Conservation (phyloP, 2,888 invertebrate genomes). For the Coecobrya sp. region DNA sequence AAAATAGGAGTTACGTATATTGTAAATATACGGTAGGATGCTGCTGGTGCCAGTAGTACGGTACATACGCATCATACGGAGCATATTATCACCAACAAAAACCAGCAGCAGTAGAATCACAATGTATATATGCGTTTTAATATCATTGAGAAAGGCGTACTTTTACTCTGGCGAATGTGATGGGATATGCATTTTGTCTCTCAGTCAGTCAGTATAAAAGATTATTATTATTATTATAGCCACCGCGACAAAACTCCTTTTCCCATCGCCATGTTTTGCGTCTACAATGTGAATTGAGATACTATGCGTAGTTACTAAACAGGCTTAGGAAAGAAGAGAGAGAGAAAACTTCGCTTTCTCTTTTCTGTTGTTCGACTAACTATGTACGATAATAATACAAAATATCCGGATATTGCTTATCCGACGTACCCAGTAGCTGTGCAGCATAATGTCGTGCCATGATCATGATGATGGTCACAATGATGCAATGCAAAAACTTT, state of each 20-base stretch:
- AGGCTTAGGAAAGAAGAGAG: neutral
- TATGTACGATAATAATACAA: constrained; percentile 48
- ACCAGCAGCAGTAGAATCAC: neutral
- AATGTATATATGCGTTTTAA: neutral
- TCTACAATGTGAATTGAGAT: constrained; percentile 20
- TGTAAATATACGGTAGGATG: neutral
- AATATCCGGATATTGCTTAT: constrained; percentile 69
- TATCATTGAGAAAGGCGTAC: neutral
- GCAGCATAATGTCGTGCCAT: constrained; percentile 11
- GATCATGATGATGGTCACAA: constrained; percentile 21
- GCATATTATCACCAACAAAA: too few relatives aligned
- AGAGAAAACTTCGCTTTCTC: neutral
- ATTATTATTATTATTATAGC: constrained; percentile 73
- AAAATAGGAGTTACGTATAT: constrained; percentile 25
- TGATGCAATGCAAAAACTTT: constrained; percentile 52
- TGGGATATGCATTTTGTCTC: constrained; percentile 73
- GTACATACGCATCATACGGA: too few relatives aligned
- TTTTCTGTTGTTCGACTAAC: constrained; percentile 29
- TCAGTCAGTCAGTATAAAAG: constrained; percentile 55
- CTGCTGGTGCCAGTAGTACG: too few relatives aligned
- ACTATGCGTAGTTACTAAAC: neutral
- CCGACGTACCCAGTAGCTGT: constrained; percentile 23
- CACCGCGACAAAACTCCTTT: constrained; percentile 20
- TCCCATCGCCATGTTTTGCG: constrained; percentile 4
- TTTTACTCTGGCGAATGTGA: constrained; percentile 52